Conservation (phyloP, 1,140 invertebrate genomes). For the Agraylea sexmaculata region DNA sequence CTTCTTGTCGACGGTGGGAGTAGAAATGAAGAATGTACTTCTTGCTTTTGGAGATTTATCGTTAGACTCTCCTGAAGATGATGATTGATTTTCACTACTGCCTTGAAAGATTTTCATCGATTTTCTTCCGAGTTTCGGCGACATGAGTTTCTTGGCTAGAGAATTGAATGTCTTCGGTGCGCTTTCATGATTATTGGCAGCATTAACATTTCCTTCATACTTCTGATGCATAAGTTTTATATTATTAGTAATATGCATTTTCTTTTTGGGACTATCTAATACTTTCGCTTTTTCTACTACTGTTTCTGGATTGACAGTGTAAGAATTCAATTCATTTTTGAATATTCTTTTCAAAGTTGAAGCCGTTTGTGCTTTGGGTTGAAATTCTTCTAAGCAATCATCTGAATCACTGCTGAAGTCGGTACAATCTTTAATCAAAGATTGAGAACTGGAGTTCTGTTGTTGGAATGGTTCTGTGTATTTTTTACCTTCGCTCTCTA, state of each 20-base stretch:
- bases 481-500: constrained; percentile 28
- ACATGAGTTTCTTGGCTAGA: constrained; percentile 33
- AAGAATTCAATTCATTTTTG: constrained; percentile 17
- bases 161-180: constrained; percentile 27
- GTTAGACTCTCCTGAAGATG: constrained; percentile 5
- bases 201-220: constrained; percentile 13
- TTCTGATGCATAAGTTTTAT: constrained; percentile 16
- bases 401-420: constrained; percentile 19
- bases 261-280: constrained; percentile 13
- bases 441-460: constrained; percentile 30
- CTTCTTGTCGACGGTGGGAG: constrained; percentile 7
- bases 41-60: constrained; percentile 15
- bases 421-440: constrained; percentile 12
- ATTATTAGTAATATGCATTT: constrained; percentile 14
- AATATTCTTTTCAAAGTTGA: constrained; percentile 18
- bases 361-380: constrained; percentile 9
- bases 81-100: constrained; percentile 6
- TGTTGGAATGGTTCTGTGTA: constrained; percentile 27
- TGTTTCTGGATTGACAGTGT: constrained; percentile 13
- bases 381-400: constrained; percentile 13
- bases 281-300: constrained; percentile 1
- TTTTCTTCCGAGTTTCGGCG: constrained; percentile 33
- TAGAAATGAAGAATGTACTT: constrained; percentile 19
- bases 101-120: constrained; percentile 22
- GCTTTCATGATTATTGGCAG: constrained; percentile 5